phyloP scores from a whole-genome alignment of 2,797 vertebrate genomes.

The Melopsittacus undulatus region DNA sequence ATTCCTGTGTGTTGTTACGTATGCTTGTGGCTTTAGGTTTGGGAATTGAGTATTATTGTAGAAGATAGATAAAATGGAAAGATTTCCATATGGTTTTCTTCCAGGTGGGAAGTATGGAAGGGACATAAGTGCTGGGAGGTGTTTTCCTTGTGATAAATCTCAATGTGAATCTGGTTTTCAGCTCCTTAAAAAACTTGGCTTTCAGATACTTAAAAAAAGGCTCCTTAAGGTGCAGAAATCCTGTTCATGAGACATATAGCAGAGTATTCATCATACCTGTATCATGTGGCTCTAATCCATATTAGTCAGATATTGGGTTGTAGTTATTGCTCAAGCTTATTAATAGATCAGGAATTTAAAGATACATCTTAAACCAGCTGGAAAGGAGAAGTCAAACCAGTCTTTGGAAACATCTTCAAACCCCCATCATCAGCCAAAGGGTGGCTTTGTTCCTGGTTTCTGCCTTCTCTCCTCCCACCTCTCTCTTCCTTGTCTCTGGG shows the following conservation, averaged over 20 bases:
- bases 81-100: background rate
- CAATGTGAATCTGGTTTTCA: background rate
- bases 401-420: background rate
- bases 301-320: background rate
- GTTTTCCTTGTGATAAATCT: background rate
- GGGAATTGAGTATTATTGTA: background rate
- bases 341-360: conserved; percentile 31
- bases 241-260: background rate
- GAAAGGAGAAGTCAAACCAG: background rate
- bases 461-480: background rate
- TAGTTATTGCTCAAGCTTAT: conserved; percentile 2
- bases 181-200: background rate
- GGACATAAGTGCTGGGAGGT: background rate
- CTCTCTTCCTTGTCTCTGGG: background rate
- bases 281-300: background rate
- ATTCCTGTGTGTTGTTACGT: background rate
- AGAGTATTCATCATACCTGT: background rate
- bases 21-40: background rate
- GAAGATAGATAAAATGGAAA: background rate
- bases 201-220: background rate
- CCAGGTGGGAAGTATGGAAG: background rate
- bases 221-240: background rate
- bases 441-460: background rate
- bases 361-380: background rate
- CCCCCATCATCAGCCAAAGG: background rate